phyloP scores from a whole-genome alignment of 2,113 vertebrate genomes.

The Scatophagus argus region DNA sequence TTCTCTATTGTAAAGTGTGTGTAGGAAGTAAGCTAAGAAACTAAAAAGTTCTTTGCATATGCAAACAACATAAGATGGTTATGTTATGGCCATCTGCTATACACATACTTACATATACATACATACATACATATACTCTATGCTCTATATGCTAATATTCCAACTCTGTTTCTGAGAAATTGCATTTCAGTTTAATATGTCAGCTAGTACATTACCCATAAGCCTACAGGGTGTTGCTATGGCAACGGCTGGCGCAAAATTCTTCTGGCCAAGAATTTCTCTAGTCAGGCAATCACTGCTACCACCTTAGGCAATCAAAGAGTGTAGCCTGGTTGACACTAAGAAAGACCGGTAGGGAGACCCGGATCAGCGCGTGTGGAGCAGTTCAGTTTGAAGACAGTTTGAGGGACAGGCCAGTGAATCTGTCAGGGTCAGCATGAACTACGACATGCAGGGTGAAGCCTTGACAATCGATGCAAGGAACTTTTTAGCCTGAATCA shows the following conservation, averaged over 20 bases:
- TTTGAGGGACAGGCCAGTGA: not conserved
- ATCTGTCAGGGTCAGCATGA: slow-evolving; percentile 4
- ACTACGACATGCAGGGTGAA: not conserved
- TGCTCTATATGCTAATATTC: not conserved
- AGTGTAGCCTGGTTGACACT: not conserved
- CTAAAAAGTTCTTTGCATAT: not conserved
- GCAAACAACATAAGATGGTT: not conserved
- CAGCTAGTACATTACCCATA: slow-evolving; percentile 7
- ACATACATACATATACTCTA: too few relatives aligned
- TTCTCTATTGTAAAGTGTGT: not conserved
- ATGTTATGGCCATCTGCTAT: not conserved
- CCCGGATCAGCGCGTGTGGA: not conserved
- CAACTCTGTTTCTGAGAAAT: not conserved
- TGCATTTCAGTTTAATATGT: not conserved
- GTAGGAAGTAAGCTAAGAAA: not conserved
- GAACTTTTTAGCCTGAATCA: not conserved
- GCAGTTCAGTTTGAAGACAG: not conserved
- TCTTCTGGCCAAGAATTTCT: slow-evolving; percentile 4
- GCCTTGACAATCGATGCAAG: not conserved
- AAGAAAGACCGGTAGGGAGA: not conserved
- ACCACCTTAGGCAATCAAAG: not conserved
- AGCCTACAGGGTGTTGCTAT: not conserved
- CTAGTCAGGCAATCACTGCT: slow-evolving; percentile 21
- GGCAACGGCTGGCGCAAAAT: not conserved
- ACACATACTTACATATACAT: too few relatives aligned